phyloP scores from a whole-genome alignment of 2,797 vertebrate species.

The Poecilia wingei region DNA sequence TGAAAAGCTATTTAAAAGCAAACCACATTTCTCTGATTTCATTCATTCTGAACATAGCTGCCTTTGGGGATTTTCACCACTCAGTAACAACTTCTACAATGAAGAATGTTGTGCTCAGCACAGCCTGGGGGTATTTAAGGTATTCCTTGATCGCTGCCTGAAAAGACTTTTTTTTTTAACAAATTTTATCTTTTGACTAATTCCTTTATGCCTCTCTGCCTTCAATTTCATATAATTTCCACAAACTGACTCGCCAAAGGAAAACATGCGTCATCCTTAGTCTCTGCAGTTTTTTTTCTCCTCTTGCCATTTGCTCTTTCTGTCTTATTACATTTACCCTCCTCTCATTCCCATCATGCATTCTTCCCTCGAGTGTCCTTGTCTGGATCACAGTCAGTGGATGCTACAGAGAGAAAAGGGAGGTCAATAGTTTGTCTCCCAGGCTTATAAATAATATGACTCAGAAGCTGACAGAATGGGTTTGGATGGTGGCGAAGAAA shows the following conservation, averaged over 20 bases:
- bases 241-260: neutral
- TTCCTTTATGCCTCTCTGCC: neutral
- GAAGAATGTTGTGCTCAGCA: neutral
- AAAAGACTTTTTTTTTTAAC: neutral
- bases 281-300: slow-evolving; percentile 16
- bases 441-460: slow-evolving; percentile 77
- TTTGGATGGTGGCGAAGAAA: slow-evolving; percentile 64
- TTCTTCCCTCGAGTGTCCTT: slow-evolving; percentile 61
- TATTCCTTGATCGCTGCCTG: neutral
- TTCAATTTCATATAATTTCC: neutral
- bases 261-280: slow-evolving; percentile 32
- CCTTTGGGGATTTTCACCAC: neutral
- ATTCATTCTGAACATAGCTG: neutral
- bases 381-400: slow-evolving; percentile 66
- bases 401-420: slow-evolving; percentile 58
- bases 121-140: neutral
- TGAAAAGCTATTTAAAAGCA: neutral
- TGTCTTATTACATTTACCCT: slow-evolving; percentile 1
- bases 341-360: slow-evolving; percentile 35
- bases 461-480: slow-evolving; percentile 69
- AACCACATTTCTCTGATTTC: neutral
- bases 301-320: slow-evolving; percentile 15
- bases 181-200: neutral
- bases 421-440: slow-evolving; percentile 79
- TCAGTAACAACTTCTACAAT: neutral